Base-by-base conservation (phyloP, 2,113 vertebrate species). In the Corythaixoides concolor region DNA sequence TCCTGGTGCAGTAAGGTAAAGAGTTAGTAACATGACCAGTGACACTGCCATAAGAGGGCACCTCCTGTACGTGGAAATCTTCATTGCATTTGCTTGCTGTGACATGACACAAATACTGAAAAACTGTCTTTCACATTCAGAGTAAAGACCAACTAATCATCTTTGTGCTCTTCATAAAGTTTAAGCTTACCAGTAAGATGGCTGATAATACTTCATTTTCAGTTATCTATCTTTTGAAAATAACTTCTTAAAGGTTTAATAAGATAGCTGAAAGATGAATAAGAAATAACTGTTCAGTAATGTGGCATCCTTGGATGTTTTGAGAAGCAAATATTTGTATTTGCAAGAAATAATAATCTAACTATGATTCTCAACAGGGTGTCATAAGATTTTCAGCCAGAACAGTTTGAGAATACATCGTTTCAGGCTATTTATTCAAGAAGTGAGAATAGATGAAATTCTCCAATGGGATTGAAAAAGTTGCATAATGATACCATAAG, bases 341-440 rank as follows among this genome's bases (percentile, higher is more conserved):
- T 97, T 97, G 96, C 93, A 96, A 78, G 93, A 97, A 97, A 97
- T 96, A 94, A 95, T 97, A 98, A 98, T 92, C 93, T 96, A 97
- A 94, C 75, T 85, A 82, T 96, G 93, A 94, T 97, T 98, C 97
- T 97, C 97, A 97, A 96, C 96, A 98, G 97, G 97, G 81, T 95
- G 95, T 93, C 97, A 35, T 97, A 97, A 93, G 91, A 96, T 96
- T 97, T 98, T 96, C 90, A 97, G 85, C 63, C 93, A 97, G 76
- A 97, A 97, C 64, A 35, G 81, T 97, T 95, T 96, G 95, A 95
- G 89, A 96, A 70, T 96, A 90, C 90, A 80, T 97, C 12, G 93
- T 98, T 98, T 98, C 94, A 98, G 97, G 93, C 96, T 98, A 93
- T 98, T 98, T 97, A 95, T 97, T 97, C 88, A 95, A 95, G 89